Evolutionary conservation across 2,888 invertebrate genomes (phyloP), one percentile per base, ranked within the genome.

Genomic region (Nowickia ferox): DNA sequence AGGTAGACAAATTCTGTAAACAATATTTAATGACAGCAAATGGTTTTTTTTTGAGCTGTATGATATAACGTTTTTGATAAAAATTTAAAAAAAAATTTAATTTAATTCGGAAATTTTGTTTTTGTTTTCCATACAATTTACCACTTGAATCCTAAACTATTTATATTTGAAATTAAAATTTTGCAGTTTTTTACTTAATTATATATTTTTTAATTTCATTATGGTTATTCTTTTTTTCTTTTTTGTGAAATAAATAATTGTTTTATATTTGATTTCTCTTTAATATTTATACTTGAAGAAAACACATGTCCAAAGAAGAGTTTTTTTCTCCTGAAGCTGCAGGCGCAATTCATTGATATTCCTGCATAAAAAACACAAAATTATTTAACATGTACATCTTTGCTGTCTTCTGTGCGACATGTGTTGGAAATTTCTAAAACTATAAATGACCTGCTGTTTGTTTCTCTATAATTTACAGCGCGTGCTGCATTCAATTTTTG

Each of bases 401-500:
- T 38, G n/a, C 68, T 38, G 30, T 59, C 42, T 44, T 4, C 9
- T 51, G 13, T 11, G 44, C 55, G 42, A 79, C 84, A 78, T 79
- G 38, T 84, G 84, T 79, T 79, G 55, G 69, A 69, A 63, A 17
- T 69, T 46, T 63, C 19, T 59, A 72, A 83, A 72, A 46, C 51
- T 51, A 57, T 48, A 61, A 71, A 22, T 69, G 30, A 68, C 69
- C 68, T 82, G 75, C 46, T 59, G 46, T 72, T 82, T 76, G n/a
- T 13, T 48, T 40, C 42, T 6, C 30, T 30, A 30, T 53, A 40
- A 77, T 42, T 72, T 83, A 38, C 51, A 83, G 66, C 83, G 57
- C 83, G 83, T 77, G 83, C 77, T 83, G 46, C 30, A 48, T 42
- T 59, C 53, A 51, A 55, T 69, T 59, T 69, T 15, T 77, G 61